Base-by-base conservation (phyloP, 2,797 vertebrate genomes). In the Okamejei kenojei region DNA sequence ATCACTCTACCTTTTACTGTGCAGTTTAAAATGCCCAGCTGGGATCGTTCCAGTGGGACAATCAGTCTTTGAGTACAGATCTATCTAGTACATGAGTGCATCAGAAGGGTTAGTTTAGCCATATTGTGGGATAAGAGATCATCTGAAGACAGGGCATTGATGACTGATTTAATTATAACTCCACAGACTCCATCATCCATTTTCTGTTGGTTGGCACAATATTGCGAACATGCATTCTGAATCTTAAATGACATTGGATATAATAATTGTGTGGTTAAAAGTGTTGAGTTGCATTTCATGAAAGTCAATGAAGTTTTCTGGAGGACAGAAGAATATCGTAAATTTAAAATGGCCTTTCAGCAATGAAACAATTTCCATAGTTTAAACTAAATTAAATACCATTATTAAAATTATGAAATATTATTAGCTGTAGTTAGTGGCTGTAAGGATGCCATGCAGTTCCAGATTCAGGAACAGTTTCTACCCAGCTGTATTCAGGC, bases 1-100 rank as follows among this genome's bases (percentile, higher is more conserved):
- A 76, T 58, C 90, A 76, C 38, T 54, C 7, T 92, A 71, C 21
- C 38, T 92, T 76, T 76, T 23, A 76, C 90, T 92, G 29, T 45
- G 35, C 23, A 29, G 38, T 13, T 92, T 92, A 58, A 92, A 92
- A 92, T 73, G 88, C 32, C 45, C 65, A 91, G 88, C 88, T 91
- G 88, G 10, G 35, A 74, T 74, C 58, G 74, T 38, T 92, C 71
- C 90, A 45, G 23, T 92, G 90, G 71, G 90, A 58, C 90, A 76
- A 26, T 26, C 26, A n/a, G 23, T 11, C 71, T 58, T 76, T 92
- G 90, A 92, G 54, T 76, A 9, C 68, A 45, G 71, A 1, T 26
- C 71, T 74, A 58, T 2, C 38, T 7, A 54, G 38, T n/a, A 29
- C 26, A 71, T 90, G 32, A 65, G 17, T 90, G 88, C 65, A 23